phyloP scores from a whole-genome alignment of 1,140 invertebrate species.

The Heliconius nattereri region DNA sequence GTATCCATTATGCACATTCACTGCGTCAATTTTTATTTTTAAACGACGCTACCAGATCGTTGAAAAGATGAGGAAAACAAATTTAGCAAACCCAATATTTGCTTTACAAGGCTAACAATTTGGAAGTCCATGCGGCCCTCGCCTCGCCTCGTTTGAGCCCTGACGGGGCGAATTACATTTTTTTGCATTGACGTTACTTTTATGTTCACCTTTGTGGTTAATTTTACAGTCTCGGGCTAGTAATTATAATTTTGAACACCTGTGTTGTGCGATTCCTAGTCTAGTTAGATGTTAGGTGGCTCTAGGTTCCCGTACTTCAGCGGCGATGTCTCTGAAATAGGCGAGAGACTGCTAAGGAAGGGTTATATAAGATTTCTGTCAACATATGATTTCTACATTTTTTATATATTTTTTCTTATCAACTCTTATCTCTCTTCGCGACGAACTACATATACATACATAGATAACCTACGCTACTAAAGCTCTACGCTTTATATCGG shows the following conservation, averaged over 20 bases:
- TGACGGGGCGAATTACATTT: slow-evolving; percentile 16
- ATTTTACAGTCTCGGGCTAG: neutral
- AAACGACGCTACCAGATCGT: neutral
- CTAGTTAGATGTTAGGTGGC: too few relatives aligned
- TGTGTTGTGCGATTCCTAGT: neutral
- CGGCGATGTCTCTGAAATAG: too few relatives aligned
- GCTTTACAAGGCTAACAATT: slow-evolving; percentile 21
- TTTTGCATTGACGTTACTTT: slow-evolving; percentile 22
- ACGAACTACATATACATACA: too few relatives aligned
- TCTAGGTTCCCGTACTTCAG: too few relatives aligned
- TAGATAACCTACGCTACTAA: too few relatives aligned
- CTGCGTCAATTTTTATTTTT: neutral
- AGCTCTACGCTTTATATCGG: too few relatives aligned
- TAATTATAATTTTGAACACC: neutral
- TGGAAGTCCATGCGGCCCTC: slow-evolving; percentile 14
- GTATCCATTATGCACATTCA: neutral
- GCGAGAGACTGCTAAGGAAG: neutral
- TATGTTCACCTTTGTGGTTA: neutral
- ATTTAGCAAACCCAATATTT: slow-evolving; percentile 21
- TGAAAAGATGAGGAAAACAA: slow-evolving; percentile 8
- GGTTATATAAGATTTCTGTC: too few relatives aligned
- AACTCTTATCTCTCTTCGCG: too few relatives aligned
- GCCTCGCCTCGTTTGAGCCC: slow-evolving; percentile 13
- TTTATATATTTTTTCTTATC: too few relatives aligned
- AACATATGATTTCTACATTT: too few relatives aligned